A percentile compares a stretch with the other conserved stretches of the same genome.
These are phyloP conservation scores for Caenorhabditis zanzibari DNA, from an alignment of 2,888 invertebrate species.

Conservation along the genomic window DNA sequence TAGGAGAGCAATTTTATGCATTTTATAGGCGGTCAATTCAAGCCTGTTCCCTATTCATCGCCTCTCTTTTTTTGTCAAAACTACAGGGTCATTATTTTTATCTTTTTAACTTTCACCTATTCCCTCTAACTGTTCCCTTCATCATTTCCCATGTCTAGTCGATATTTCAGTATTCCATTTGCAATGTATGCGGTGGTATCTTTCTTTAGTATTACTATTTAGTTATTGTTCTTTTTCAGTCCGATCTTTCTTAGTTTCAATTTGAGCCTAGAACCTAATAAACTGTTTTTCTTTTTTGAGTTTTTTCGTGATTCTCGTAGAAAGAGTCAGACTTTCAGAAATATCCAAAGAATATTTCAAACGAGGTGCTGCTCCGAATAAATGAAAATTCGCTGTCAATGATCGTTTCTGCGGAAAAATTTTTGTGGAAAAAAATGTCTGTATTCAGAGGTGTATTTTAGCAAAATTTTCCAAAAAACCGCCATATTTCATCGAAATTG, in stretches of 20 bases:
- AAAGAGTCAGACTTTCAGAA: no score
- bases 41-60: constrained; percentile 33
- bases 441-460: no score
- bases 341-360: no score
- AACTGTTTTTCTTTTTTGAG: constrained; percentile 20
- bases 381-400: no score
- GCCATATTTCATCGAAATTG: no score
- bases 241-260: neutral
- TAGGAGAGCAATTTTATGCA: constrained; percentile 61
- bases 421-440: no score
- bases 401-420: no score
- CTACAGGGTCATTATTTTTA: constrained; percentile 33
- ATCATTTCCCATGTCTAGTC: constrained; percentile 24
- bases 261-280: constrained; percentile 5
- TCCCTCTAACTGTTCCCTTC: neutral
- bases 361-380: no score
- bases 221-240: constrained; percentile 5
- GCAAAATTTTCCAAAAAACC: no score
- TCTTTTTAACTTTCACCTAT: neutral
- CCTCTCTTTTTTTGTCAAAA: neutral
- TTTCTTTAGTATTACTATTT: neutral
- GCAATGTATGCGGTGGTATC: constrained; percentile 44
- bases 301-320: no score
- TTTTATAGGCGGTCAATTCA: constrained; percentile 59
- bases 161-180: constrained; percentile 28